phyloP scores from a whole-genome alignment of 2,113 vertebrate species.

The Melanotaenia duboulayi region DNA sequence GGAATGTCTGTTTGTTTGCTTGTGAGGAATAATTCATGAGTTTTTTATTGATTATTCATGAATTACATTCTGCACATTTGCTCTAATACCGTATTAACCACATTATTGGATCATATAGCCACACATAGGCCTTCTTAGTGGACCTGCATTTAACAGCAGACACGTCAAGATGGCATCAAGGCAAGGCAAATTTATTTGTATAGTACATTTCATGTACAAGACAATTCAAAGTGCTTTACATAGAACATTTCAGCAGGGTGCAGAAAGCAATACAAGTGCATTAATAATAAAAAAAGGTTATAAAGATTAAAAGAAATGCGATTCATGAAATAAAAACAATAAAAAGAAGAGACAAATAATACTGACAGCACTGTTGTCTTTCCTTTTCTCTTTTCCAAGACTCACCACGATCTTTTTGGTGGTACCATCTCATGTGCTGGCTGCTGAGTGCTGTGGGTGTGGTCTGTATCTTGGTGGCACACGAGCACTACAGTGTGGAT shows the following conservation, averaged over 20 bases:
- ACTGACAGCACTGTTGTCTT: slow-evolving; percentile 7
- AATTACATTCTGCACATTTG: slow-evolving; percentile 9
- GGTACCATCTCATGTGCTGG: slow-evolving; percentile 97
- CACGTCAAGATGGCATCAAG: not conserved
- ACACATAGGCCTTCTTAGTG: not conserved
- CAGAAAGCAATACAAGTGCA: too few species aligned
- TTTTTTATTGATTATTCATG: slow-evolving; percentile 49
- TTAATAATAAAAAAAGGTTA: too few species aligned
- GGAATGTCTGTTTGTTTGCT: slow-evolving; percentile 16
- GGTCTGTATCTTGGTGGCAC: slow-evolving; percentile 93
- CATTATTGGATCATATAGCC: slow-evolving; percentile 1
- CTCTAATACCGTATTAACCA: not conserved
- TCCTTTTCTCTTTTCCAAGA: slow-evolving; percentile 77
- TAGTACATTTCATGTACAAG: too few species aligned
- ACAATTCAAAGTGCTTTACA: too few species aligned
- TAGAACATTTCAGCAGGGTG: too few species aligned
- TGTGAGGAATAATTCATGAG: slow-evolving; percentile 30
- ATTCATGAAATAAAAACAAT: too few species aligned
- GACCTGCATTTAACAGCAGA: not conserved
- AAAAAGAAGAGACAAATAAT: not conserved
- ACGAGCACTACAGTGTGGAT: slow-evolving; percentile 96
- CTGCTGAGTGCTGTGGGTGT: slow-evolving; percentile 92
- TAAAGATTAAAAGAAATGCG: too few species aligned
- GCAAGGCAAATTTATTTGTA: too few species aligned
- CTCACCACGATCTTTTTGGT: slow-evolving; percentile 96